Evolutionary conservation across 2,113 vertebrate species (phyloP).

Genomic region (Ageneiosus marmoratus): DNA sequence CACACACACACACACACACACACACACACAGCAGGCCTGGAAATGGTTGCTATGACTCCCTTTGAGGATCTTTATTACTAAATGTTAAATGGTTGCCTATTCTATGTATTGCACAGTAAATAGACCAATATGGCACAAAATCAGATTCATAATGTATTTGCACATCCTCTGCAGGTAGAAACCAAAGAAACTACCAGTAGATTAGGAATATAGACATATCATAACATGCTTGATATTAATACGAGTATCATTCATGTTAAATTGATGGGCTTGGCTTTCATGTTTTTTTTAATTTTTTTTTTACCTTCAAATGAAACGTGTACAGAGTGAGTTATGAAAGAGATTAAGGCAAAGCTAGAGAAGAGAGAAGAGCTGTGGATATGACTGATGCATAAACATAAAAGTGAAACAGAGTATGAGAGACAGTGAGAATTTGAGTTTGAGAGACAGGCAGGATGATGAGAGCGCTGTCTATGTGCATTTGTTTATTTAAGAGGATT

Average conservation of each 20-base stretch:
- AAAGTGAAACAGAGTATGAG: slow-evolving; percentile 21
- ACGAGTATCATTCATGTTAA: neutral
- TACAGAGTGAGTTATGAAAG: neutral
- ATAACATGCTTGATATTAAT: neutral
- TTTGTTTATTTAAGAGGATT: slow-evolving; percentile 31
- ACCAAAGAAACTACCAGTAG: neutral
- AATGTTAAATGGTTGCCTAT: slow-evolving; percentile 30
- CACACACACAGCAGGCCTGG: neutral
- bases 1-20: neutral
- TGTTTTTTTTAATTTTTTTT: neutral
- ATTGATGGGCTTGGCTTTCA: neutral
- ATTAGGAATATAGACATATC: too few relatives aligned
- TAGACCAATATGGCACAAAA: neutral
- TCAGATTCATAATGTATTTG: neutral
- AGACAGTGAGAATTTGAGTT: slow-evolving; percentile 29
- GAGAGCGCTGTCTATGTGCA: slow-evolving; percentile 15
- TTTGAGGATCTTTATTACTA: slow-evolving; percentile 3
- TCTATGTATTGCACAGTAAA: slow-evolving; percentile 11
- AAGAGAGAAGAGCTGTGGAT: neutral
- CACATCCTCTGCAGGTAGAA: neutral
- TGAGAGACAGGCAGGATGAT: slow-evolving; percentile 32
- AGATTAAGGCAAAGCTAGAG: neutral
- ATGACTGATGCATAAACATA: neutral
- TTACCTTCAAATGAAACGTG: neutral
- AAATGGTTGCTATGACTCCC: slow-evolving; percentile 34